A percentile compares a stretch with the other conserved stretches of the same genome.
These are phyloP conservation scores for Bibio marci DNA, from an alignment of 2,888 invertebrate species.

Conservation along the genomic window DNA sequence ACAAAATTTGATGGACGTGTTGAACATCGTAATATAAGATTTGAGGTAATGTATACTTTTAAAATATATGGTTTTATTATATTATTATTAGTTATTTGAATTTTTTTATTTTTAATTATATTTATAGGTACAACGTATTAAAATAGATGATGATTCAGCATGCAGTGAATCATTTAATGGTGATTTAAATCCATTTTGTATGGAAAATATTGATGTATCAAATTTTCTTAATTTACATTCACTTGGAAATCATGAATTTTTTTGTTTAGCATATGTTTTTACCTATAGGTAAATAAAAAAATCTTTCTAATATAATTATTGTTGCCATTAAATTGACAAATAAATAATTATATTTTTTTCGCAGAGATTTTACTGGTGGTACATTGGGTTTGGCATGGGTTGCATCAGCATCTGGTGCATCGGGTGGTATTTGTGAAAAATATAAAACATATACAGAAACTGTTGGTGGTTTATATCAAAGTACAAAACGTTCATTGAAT, in stretches of 20 bases:
- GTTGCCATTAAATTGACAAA: too few relatives aligned
- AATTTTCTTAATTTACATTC: constrained; percentile 98
- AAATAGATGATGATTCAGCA: constrained; percentile 88
- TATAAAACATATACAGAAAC: constrained; percentile 96
- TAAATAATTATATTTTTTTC: not conserved
- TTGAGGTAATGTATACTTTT: constrained; percentile 50
- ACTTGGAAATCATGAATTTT: constrained; percentile 90
- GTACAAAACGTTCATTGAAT: constrained; percentile 85
- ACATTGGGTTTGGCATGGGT: constrained; percentile 99
- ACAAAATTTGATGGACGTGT: constrained; percentile 84
- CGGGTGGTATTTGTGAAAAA: constrained; percentile 97
- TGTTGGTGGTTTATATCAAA: constrained; percentile 83
- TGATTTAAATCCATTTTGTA: constrained; percentile 77
- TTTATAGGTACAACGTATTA: constrained; percentile 27
- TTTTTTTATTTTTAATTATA: not conserved
- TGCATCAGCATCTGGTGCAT: constrained; percentile 91
- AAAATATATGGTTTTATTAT: constrained; percentile 7
- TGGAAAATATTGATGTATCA: constrained; percentile 95
- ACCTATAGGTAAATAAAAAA: constrained; percentile 44
- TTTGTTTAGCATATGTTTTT: constrained; percentile 98
- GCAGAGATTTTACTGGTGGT: constrained; percentile 90
- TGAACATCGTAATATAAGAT: constrained; percentile 86
- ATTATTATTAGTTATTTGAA: too few relatives aligned
- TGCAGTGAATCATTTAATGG: constrained; percentile 41
- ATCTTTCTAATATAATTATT: not conserved